A percentile compares a stretch with the other conserved stretches of the same genome.
These are phyloP conservation scores for Tenthredo livida DNA, from an alignment of 2,888 invertebrate species.

Conservation along the genomic window DNA sequence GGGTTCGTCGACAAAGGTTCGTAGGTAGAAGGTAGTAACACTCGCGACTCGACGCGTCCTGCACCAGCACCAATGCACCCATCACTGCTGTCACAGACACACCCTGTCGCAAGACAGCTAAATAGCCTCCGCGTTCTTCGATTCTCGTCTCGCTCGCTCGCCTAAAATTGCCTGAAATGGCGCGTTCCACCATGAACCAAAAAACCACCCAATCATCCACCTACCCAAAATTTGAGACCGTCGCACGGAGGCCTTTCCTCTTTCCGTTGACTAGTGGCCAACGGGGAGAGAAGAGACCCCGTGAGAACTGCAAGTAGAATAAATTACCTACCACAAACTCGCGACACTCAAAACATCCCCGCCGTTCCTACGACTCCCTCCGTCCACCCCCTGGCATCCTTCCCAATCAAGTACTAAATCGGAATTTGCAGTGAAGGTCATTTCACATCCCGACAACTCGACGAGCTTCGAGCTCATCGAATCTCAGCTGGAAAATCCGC, in stretches of 20 bases:
- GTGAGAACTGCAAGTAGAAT: background rate
- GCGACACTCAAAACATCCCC: background rate
- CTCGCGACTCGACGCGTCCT: slow-evolving; percentile 80
- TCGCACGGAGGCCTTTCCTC: background rate
- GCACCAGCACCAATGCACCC: slow-evolving; percentile 78
- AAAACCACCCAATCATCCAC: slow-evolving; percentile 14
- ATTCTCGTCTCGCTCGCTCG: slow-evolving; percentile 50
- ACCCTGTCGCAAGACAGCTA: slow-evolving; percentile 73
- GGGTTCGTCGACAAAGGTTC: slow-evolving; percentile 84
- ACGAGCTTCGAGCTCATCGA: slow-evolving; percentile 81
- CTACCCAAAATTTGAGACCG: slow-evolving; percentile 22
- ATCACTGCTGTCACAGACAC: slow-evolving; percentile 75
- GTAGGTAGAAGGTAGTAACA: slow-evolving; percentile 68
- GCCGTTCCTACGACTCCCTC: background rate
- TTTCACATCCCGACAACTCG: slow-evolving; percentile 82
- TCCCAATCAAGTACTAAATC: slow-evolving; percentile 49
- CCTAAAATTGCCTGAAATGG: background rate
- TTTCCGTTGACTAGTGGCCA: background rate
- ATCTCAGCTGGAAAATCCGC: slow-evolving; percentile 82
- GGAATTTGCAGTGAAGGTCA: slow-evolving; percentile 82
- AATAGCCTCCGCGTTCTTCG: slow-evolving; percentile 78
- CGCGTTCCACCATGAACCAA: slow-evolving; percentile 26
- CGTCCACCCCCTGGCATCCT: background rate
- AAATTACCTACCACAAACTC: slow-evolving; percentile 2
- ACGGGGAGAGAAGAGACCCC: background rate